Base-by-base conservation (phyloP, 2,113 vertebrate species). In the Catharus bicknelli region DNA sequence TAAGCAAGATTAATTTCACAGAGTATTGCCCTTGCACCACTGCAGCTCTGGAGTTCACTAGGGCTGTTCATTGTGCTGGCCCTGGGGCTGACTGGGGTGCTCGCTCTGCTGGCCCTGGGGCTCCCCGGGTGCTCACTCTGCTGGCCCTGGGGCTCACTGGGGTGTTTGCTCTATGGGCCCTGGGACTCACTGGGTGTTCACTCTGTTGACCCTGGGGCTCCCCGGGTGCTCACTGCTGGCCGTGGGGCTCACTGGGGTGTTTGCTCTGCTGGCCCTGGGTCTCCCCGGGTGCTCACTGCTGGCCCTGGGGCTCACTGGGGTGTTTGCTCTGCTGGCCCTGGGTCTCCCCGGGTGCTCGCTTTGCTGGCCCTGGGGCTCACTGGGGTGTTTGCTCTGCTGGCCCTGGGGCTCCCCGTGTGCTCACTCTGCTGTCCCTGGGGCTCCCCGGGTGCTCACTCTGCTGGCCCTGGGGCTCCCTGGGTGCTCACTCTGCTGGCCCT, bases 401-500 rank as follows among this genome's bases (percentile, higher is more conserved):
- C 6, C 30, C 16, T 4, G 29, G n/a, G 30, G 69, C 30, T 85
- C 61, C 0, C 30, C 1, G n/a, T n/a, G n/a, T 11, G 20, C 1
- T 23, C 8, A 2, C 19, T 70, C 19, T 70, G 5, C 20, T 3
- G 1, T 26, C 19, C 13, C 7, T 13, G 11, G 11, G n/a, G 11
- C 19, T 42, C 51, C 13, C 2, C 30, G 10, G 30, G 34, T 16
- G 32, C 3, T 11, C 32, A 9, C 5, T 15, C 17, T 16, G 7
- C 16, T 1, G 2, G 13, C 10, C 6, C 9, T 9, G 11, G 16
- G n/a, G 16, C 73, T 48, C n/a, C 0, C 9, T 0, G 2, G 18
- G 16, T 16, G 16, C 9, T 11, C 23, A 5, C 5, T 15, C 17
- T 16, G 7, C 16, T 1, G 2, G 23, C 10, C 5, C 13, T 13